These are phyloP conservation scores for Sebastes kiyomatsui DNA, from an alignment of 2,797 vertebrate genomes.

Conservation along the genomic window DNA sequence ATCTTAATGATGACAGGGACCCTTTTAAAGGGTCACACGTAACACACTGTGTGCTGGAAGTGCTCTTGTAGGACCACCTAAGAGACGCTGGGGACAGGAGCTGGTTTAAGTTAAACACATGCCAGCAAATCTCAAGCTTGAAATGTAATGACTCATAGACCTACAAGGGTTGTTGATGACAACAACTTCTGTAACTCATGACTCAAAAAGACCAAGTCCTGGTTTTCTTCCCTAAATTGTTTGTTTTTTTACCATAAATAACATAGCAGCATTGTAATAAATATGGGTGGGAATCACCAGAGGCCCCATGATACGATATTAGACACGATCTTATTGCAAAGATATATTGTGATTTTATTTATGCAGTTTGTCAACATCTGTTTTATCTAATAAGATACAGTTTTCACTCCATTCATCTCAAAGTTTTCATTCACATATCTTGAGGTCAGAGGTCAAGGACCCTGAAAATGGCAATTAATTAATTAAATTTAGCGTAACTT, in stretches of 20 bases:
- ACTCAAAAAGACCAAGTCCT: background rate
- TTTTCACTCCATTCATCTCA: too few species aligned
- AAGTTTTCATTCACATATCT: too few species aligned
- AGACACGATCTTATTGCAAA: too few species aligned
- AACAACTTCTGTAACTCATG: background rate
- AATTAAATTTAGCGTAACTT: too few species aligned
- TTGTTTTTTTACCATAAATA: background rate
- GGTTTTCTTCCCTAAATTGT: background rate
- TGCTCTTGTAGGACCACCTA: conserved; percentile 50
- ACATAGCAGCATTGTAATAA: background rate
- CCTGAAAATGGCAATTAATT: too few species aligned
- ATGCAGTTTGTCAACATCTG: too few species aligned
- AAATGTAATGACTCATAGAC: background rate
- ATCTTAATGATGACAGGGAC: conserved; percentile 84
- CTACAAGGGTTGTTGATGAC: background rate
- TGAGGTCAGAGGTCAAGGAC: too few species aligned
- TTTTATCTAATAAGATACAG: too few species aligned
- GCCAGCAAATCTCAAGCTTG: background rate
- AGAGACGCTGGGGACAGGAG: conserved; percentile 22
- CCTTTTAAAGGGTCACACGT: conserved; percentile 82
- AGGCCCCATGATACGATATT: too few species aligned
- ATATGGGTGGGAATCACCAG: too few species aligned
- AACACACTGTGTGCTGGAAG: conserved; percentile 56
- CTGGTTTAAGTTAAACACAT: conserved; percentile 4
- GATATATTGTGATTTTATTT: too few species aligned